A percentile compares a stretch with the other conserved stretches of the same genome.
Conservation (phyloP, 2,113 vertebrate genomes). For the Tychaedon coryphoeus region DNA sequence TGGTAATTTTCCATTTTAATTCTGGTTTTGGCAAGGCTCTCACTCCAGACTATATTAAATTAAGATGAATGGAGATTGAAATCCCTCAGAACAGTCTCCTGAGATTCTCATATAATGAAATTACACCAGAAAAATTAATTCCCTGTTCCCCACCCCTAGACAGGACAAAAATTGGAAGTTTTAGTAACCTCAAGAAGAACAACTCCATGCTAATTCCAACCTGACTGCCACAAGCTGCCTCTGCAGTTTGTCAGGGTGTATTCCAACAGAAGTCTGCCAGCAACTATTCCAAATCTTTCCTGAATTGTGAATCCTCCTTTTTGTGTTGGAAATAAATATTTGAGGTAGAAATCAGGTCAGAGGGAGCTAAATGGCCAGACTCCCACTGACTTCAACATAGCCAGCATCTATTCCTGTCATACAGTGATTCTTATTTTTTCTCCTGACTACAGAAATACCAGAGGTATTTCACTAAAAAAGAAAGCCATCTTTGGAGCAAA, state of each 20-base stretch:
- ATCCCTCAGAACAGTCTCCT: not conserved
- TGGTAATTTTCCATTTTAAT: not conserved
- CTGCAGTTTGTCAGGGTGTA: not conserved
- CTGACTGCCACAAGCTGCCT: not conserved
- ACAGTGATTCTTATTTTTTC: not conserved
- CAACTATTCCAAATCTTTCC: not conserved
- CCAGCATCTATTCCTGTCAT: constrained; percentile 1
- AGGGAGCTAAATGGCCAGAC: not conserved
- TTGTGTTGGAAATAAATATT: constrained; percentile 26
- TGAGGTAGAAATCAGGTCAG: not conserved
- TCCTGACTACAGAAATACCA: not conserved
- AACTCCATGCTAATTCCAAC: not conserved
- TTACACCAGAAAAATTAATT: not conserved
- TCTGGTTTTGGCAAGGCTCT: not conserved
- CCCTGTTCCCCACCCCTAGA: not conserved
- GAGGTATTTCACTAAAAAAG: not conserved
- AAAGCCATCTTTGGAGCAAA: not conserved
- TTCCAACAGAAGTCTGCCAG: constrained; percentile 8
- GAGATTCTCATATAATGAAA: not conserved
- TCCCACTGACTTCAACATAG: not conserved
- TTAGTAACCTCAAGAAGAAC: not conserved
- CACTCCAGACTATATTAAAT: not conserved
- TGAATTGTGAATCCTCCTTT: constrained; percentile 45
- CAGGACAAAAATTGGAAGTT: not conserved
- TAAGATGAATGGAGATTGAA: not conserved